A percentile compares a stretch with the other conserved stretches of the same genome.
phyloP scores from a whole-genome alignment of 2,888 invertebrate species.

The Phrixothrix hirtus region DNA sequence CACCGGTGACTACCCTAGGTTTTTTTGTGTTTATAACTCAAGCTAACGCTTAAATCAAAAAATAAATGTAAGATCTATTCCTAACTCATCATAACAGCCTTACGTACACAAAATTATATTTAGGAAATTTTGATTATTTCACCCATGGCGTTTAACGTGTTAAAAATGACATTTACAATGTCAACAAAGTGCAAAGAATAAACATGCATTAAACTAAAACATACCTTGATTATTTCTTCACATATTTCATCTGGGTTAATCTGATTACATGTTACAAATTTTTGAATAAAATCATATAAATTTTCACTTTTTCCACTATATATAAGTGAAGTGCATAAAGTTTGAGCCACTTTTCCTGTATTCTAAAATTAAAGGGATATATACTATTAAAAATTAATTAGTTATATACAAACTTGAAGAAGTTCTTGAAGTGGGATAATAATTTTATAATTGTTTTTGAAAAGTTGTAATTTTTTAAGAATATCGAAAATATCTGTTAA shows the following conservation, averaged over 20 bases:
- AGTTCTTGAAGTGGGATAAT: slow-evolving; percentile 40
- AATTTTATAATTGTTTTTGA: slow-evolving; percentile 41
- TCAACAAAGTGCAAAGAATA: no score
- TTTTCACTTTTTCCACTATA: slow-evolving; percentile 43
- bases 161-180: no score
- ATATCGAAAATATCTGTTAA: slow-evolving; percentile 16
- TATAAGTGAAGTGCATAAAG: slow-evolving; percentile 37
- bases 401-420: slow-evolving; percentile 34
- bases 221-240: slow-evolving; percentile 54
- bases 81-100: no score
- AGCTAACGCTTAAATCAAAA: no score
- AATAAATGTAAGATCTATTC: no score
- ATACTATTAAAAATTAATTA: background rate
- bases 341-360: slow-evolving; percentile 36
- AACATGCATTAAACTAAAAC: background rate
- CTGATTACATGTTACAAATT: slow-evolving; percentile 53
- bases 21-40: no score
- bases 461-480: slow-evolving; percentile 35
- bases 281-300: slow-evolving; percentile 51
- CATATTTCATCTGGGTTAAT: slow-evolving; percentile 55
- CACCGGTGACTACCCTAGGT: no score
- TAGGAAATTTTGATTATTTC: no score
- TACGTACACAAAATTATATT: no score
- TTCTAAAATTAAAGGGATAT: background rate
- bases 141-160: no score